Base-by-base conservation (phyloP, 2,888 invertebrate genomes). In the Heliconius hortense region DNA sequence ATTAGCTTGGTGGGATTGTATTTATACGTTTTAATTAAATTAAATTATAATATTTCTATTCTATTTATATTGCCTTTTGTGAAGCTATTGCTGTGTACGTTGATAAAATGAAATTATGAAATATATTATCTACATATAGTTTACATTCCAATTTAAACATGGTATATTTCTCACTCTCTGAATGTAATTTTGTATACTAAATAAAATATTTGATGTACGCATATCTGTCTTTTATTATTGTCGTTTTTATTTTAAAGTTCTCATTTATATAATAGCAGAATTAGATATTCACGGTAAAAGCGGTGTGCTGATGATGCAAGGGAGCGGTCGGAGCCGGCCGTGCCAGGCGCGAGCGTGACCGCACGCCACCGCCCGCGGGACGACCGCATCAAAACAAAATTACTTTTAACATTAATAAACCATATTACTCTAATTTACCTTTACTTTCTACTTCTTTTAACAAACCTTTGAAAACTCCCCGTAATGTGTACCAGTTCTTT, bases 331-430 rank as follows among this genome's bases (percentile, higher is more conserved):
- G 89, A 86, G 81, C 87, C 83, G 80, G 83, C 80, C 77, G 89
- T 84, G 82, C 87, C 86, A 75, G 84, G 84, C 74, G 63, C 78
- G 81, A 82, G 84, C 90, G 89, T 89, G 90, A 85, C 88, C 85
- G 84, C 90, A 88, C 90, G 90, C 87, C 81, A 89, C 86, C 81
- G 79, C 83, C 83, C 82, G 80, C 82, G 84, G 84, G 84, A 76
- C 84, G 80, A 80, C 83, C 84, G 85, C 87, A 88, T 88, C 87
- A 83, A 84, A 89, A 88, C 86, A 82, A 91, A 92, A 92, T 93
- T 92, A 93, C 92, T 89, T 89, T 88, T 88, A 87, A 91, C 92
- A 91, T 93, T 94, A 93, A 93, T 91, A 93, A 91, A 89, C 90
- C 90, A 91, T 91, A 91, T 90, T 91, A 89, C 90, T 92, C 89